Conservation (phyloP, 2,888 invertebrate genomes). For the Callimorpha dominula region DNA sequence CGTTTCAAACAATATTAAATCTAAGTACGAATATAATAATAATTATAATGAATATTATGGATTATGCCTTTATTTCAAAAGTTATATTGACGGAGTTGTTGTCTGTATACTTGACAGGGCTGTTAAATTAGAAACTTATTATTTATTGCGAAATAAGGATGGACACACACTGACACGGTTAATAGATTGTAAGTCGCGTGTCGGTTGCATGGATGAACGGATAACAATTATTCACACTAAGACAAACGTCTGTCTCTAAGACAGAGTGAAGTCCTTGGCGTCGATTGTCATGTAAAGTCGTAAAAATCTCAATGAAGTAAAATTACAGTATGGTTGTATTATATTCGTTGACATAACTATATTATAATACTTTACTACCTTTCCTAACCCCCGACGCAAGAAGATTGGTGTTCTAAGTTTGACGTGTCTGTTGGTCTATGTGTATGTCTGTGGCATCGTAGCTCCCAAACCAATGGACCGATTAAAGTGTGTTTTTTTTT, state of each 20-base stretch:
- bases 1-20: too few species aligned
- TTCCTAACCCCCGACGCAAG: too few species aligned
- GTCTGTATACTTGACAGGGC: too few species aligned
- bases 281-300: conserved; percentile 3
- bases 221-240: not conserved
- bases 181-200: not conserved
- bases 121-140: not conserved
- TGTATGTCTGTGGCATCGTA: too few species aligned
- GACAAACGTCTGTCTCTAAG: not conserved
- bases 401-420: too few species aligned
- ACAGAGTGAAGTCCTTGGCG: not conserved
- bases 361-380: not conserved
- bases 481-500: too few species aligned
- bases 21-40: too few species aligned
- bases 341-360: not conserved
- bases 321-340: not conserved
- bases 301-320: not conserved
- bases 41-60: too few species aligned
- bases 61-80: too few species aligned
- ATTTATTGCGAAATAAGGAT: not conserved
- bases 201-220: not conserved
- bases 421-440: too few species aligned
- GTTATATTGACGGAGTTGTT: too few species aligned
- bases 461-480: too few species aligned
- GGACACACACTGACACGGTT: not conserved